Conservation (phyloP, 2,888 invertebrate genomes). For the Chrysina gloriosa region DNA sequence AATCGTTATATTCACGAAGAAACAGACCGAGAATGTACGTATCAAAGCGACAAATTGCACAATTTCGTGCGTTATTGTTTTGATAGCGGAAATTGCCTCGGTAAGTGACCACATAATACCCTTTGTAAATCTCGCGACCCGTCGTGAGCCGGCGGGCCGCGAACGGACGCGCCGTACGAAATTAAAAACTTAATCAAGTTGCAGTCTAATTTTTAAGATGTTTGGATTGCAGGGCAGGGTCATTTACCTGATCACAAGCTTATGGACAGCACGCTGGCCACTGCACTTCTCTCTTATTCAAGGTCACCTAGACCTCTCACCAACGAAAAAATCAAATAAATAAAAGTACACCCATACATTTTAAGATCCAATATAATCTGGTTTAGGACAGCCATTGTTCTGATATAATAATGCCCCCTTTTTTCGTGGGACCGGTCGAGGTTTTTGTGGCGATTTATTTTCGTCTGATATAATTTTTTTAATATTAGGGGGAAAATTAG, state of each 20-base stretch:
- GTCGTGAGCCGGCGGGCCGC: background rate
- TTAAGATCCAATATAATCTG: background rate
- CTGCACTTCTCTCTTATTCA: conserved; percentile 52
- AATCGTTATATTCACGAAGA: too few species aligned
- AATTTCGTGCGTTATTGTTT: too few species aligned
- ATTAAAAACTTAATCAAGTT: conserved; percentile 12
- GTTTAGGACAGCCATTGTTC: background rate
- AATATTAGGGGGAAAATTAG: background rate
- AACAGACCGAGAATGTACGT: too few species aligned
- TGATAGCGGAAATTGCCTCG: background rate
- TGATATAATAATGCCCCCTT: background rate
- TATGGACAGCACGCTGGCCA: conserved; percentile 48
- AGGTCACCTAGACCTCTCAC: conserved; percentile 56
- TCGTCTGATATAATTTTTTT: background rate
- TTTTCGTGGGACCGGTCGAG: background rate
- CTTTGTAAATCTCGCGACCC: background rate
- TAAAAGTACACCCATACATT: conserved; percentile 16
- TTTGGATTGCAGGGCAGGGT: conserved; percentile 44
- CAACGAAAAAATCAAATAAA: conserved; percentile 48
- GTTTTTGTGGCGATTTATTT: conserved; percentile 1
- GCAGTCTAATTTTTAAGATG: conserved; percentile 37
- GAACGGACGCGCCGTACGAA: background rate
- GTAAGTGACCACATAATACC: background rate
- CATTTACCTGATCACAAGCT: conserved; percentile 51
- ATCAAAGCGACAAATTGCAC: too few species aligned